Evolutionary conservation across 1,140 invertebrate genomes (phyloP), one percentile per base, ranked within the genome.

Genomic region (Himalopsyche phryganea): DNA sequence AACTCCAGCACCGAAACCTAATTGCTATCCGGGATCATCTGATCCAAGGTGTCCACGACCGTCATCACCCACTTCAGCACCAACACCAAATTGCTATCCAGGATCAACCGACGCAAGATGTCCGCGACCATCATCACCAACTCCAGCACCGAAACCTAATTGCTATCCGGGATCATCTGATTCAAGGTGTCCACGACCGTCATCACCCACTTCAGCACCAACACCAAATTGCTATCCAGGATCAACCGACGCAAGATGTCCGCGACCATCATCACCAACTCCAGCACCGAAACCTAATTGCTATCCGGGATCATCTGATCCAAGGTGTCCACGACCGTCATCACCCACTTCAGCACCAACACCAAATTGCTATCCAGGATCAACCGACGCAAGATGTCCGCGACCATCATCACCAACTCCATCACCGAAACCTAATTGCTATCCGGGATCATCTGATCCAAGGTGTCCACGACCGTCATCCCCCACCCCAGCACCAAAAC

Each of bases 61-160:
- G 28, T 60, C 51, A 0, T 57, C 63, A 60, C 58, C 69, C n/a
- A 70, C 68, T 4, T 56, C 65, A 0, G 57, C 60, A 44, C 60
- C 67, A 46, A 28, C 4, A 9, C 69, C 68, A 9, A 63, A 55
- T 1, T 79, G 78, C 55, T 73, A 67, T 52, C 77, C 75, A 3
- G 79, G 79, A 15, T 72, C 67, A 14, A 67, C 63, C 1, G 75
- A 78, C 67, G 76, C 76, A 18, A 63, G 75, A 50, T 79, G 76
- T 58, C 75, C 76, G 6, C 61, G 66, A 47, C 60, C 67, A 41
- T 60, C 67, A 50, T 65, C 66, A 28, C 61, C 67, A 36, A 62
- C 68, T 46, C 62, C 66, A 0, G 62, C 65, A 4, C 64, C 66
- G 1, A 50, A 59, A 23, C 64, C 66, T 61, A 59, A 57, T 14